Percentiles rank a stretch among this genome's conserved stretches.
phyloP scores from a whole-genome alignment of 2,888 invertebrate species.

The Caenorhabditis becei region DNA sequence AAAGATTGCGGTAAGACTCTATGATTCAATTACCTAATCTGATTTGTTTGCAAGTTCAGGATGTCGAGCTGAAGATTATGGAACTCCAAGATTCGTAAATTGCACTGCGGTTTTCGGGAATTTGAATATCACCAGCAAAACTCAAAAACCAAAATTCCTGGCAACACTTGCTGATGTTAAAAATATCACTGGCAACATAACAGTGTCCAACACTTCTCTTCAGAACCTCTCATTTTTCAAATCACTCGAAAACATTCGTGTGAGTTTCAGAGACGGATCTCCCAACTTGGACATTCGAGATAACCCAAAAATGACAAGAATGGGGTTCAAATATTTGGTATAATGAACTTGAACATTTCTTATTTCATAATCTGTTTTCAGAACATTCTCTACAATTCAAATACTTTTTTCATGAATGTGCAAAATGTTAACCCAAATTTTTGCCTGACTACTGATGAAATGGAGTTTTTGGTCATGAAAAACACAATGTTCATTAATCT shows the following conservation, averaged over 20 bases:
- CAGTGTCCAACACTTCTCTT: neutral
- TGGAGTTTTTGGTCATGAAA: conserved; percentile 2
- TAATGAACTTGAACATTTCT: too few species aligned
- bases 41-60: too few species aligned
- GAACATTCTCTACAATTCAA: too few species aligned
- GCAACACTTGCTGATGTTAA: neutral
- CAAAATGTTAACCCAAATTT: conserved; percentile 27
- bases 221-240: neutral
- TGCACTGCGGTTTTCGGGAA: neutral
- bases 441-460: conserved; percentile 2
- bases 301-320: neutral
- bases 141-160: neutral
- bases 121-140: neutral
- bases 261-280: neutral
- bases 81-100: neutral
- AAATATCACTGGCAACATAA: neutral
- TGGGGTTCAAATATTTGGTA: neutral
- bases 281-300: neutral
- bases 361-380: too few species aligned
- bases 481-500: neutral
- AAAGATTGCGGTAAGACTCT: neutral
- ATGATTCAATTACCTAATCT: neutral
- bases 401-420: conserved; percentile 7
- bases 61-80: neutral
- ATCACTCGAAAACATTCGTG: neutral